Evolutionary conservation across 2,797 vertebrate genomes (phyloP).

Genomic region (Lutjanus argentimaculatus): DNA sequence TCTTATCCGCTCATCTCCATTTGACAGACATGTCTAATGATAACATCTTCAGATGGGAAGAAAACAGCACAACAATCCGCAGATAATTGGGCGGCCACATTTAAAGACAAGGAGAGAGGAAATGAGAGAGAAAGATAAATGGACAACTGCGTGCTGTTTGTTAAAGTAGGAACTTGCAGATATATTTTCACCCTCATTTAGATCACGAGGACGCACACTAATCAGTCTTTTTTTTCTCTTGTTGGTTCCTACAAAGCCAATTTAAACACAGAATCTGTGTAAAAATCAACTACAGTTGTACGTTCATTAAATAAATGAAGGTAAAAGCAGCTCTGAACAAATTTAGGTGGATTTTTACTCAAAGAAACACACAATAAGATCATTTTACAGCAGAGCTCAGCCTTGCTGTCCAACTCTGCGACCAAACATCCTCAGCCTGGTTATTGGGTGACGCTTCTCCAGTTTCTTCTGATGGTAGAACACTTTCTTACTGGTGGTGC

Average conservation of each 20-base stretch:
- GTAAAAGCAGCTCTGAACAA: slow-evolving; percentile 40
- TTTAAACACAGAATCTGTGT: slow-evolving; percentile 66
- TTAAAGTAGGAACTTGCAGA: slow-evolving; percentile 61
- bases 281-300: slow-evolving; percentile 35
- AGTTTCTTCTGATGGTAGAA: slow-evolving; percentile 6
- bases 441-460: neutral
- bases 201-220: slow-evolving; percentile 61
- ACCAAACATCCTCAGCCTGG: slow-evolving; percentile 10
- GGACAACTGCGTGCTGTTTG: slow-evolving; percentile 57
- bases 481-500: neutral
- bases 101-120: slow-evolving; percentile 57
- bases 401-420: slow-evolving; percentile 18
- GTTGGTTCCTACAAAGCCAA: slow-evolving; percentile 61
- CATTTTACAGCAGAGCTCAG: slow-evolving; percentile 37
- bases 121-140: slow-evolving; percentile 66
- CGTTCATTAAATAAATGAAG: slow-evolving; percentile 73
- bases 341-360: slow-evolving; percentile 35
- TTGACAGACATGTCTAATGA: slow-evolving; percentile 85
- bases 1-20: slow-evolving; percentile 70
- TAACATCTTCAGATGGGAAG: slow-evolving; percentile 70
- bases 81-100: slow-evolving; percentile 79
- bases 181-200: slow-evolving; percentile 82
- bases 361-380: slow-evolving; percentile 14
- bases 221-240: slow-evolving; percentile 62
- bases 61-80: slow-evolving; percentile 79